Evolutionary conservation across 2,113 vertebrate species (phyloP), one percentile per base, ranked within the genome.

Genomic region (Alethe castanea): DNA sequence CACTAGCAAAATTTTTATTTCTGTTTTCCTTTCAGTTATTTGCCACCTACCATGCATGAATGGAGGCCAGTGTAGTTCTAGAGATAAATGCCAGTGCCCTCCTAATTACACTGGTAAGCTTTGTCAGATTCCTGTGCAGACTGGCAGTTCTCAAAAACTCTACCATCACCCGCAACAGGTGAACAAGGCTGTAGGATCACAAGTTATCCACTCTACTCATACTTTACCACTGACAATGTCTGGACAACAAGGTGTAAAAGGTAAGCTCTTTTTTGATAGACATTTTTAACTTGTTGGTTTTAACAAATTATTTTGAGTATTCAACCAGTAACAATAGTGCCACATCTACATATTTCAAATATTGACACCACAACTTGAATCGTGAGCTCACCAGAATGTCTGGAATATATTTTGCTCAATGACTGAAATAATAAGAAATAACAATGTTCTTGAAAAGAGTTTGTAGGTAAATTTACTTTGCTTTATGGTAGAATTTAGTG

Each of bases 41-140:
- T 99, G 99, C 96, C 99, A 99, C 77, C 98, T 99, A 88, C 99
- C 99, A 8, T 99, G 99, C 88, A 99, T 99, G 97, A 99, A 99
- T 95, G 99, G 99, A 36, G 99, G 99, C 53, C 99, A 99, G 90
- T 99, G 99, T 97, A 99, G 98, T 56, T 97, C 98, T 86, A 98
- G 99, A 96, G 99, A 99, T 97, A 99, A 99, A 96, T 99, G 99
- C 96, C 99, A 99, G 65, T 99, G 99, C 88, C 99, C 99, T 69
- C 99, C 99, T 56, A 99, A 98, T 97, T 99, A 99, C 90, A 99
- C 99, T 6, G 99, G 99, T 73, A 99, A 99, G 96, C 99, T 99
- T 92, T 99, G 99, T 94, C 99, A 99, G 97, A 98, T 99, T 96
- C 98, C 98, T 0, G 97, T 99, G 62, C 98, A 98, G 50, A 98